Base-by-base conservation (phyloP, 2,888 invertebrate species). In the Emmelina monodactyla region DNA sequence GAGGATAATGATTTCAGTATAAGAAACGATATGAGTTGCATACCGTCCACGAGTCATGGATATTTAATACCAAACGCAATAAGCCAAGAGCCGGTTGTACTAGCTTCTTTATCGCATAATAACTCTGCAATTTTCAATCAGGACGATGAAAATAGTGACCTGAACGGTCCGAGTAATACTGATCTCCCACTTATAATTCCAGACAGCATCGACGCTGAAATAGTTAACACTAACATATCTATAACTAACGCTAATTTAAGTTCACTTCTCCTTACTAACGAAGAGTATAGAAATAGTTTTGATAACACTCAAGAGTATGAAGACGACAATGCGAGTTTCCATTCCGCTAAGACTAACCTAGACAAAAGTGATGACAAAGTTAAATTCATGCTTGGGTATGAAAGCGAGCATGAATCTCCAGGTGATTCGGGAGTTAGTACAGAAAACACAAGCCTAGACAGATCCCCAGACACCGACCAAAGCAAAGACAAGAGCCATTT, bases 341-440 rank as follows among this genome's bases (percentile, higher is more conserved):
- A 70, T 59, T 62, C 75, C 9, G 65, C 68, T 11, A 69, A 68
- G 34, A 65, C 62, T 52, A 55, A 50, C 6, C 38, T 64, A 42
- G 65, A 68, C 19, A 58, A 41, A 42, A 65, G 53, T 2, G 65
- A 67, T 1, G 70, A 69, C 13, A 62, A 62, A 43, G 72, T 79
- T 11, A 76, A 73, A 44, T 80, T 81, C 44, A 70, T 75, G 63
- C 50, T 81, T 32, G 80, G 79, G 2, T 78, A 80, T 25, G 81
- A 81, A 22, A 80, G 79, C 37, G 80, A 81, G 7, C 76, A 75
- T 39, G 73, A 75, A 42, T 76, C 76, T 22, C 69, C 78, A 0
- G 73, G 47, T 0, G 88, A 88, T 56, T 88, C 88, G 0, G 88
- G 88, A 1, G 86, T 88, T 33, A 87, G 88, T 52, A 88, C 88